Evolutionary conservation across 1,140 invertebrate species (phyloP).

Genomic region (Drosophila funebris): DNA sequence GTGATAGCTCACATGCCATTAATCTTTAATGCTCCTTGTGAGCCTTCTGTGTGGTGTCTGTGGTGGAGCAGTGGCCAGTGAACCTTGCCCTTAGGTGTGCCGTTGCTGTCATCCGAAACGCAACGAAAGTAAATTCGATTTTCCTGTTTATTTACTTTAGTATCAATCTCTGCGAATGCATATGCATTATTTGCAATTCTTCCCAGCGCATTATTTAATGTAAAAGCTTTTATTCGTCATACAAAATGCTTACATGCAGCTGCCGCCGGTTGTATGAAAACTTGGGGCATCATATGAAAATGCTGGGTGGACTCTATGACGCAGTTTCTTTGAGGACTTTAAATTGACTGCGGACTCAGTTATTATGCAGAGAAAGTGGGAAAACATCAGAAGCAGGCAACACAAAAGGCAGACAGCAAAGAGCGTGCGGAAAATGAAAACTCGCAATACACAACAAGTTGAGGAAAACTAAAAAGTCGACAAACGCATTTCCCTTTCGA

Average conservation of each 20-base stretch:
- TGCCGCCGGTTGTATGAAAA: slow-evolving; percentile 25
- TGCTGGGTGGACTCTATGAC: slow-evolving; percentile 34
- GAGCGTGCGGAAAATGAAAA: slow-evolving; percentile 18
- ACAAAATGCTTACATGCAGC: slow-evolving; percentile 51
- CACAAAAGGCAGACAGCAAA: neutral
- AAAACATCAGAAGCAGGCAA: slow-evolving; percentile 47
- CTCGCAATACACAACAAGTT: slow-evolving; percentile 16
- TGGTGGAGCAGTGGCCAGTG: neutral
- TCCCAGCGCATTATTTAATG: too few relatives aligned
- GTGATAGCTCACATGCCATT: slow-evolving; percentile 27
- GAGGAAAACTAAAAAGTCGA: slow-evolving; percentile 23
- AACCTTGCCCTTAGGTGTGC: slow-evolving; percentile 5
- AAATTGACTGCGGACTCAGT: slow-evolving; percentile 4
- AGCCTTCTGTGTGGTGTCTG: neutral
- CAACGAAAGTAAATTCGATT: slow-evolving; percentile 17
- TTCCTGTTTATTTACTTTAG: neutral
- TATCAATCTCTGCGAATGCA: neutral
- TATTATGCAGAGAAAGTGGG: slow-evolving; percentile 33
- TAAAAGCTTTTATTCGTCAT: neutral
- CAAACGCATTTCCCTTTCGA: slow-evolving; percentile 55
- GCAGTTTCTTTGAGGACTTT: slow-evolving; percentile 65
- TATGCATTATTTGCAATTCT: neutral
- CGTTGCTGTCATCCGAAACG: neutral
- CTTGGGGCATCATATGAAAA: slow-evolving; percentile 11
- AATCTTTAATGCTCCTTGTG: slow-evolving; percentile 27